Percentiles rank a stretch among this genome's conserved stretches.
Evolutionary conservation across 1,140 invertebrate genomes (phyloP).

Genomic region (Thalassaphorura encarpata): DNA sequence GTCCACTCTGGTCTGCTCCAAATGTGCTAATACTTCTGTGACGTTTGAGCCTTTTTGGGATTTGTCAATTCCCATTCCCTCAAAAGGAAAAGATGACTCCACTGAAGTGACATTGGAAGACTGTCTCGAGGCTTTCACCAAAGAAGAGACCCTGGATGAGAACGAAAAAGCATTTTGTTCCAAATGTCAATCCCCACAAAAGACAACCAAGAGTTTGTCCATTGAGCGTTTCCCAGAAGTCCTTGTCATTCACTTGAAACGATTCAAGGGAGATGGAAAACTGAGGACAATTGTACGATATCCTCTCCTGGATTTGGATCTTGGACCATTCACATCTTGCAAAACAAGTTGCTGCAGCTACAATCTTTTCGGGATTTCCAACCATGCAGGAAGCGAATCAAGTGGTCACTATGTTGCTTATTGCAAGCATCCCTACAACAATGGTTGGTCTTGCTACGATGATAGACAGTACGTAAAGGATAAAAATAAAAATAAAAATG

Average conservation of each 20-base stretch:
- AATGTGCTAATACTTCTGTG: constrained; percentile 78
- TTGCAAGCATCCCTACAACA: constrained; percentile 76
- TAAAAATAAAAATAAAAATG: background rate
- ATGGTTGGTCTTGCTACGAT: constrained; percentile 87
- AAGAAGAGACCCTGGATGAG: constrained; percentile 82
- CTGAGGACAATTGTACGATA: constrained; percentile 72
- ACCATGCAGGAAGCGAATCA: constrained; percentile 83
- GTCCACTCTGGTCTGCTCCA: constrained; percentile 78
- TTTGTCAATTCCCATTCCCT: constrained; percentile 68
- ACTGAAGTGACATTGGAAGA: background rate
- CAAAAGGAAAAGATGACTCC: constrained; percentile 35
- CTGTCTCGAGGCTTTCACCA: constrained; percentile 79
- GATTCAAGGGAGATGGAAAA: constrained; percentile 82
- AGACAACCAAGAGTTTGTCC: constrained; percentile 84
- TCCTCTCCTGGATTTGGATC: constrained; percentile 67
- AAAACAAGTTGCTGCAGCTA: constrained; percentile 52
- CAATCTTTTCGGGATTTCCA: constrained; percentile 81
- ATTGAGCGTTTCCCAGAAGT: constrained; percentile 90
- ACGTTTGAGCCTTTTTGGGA: constrained; percentile 96
- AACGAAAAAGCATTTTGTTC: constrained; percentile 89
- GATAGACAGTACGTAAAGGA: constrained; percentile 60
- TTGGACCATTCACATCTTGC: constrained; percentile 64
- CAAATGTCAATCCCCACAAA: constrained; percentile 76
- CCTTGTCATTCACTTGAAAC: constrained; percentile 76
- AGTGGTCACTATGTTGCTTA: constrained; percentile 92